phyloP scores from a whole-genome alignment of 1,140 invertebrate genomes.

The Subanguina moxae region DNA sequence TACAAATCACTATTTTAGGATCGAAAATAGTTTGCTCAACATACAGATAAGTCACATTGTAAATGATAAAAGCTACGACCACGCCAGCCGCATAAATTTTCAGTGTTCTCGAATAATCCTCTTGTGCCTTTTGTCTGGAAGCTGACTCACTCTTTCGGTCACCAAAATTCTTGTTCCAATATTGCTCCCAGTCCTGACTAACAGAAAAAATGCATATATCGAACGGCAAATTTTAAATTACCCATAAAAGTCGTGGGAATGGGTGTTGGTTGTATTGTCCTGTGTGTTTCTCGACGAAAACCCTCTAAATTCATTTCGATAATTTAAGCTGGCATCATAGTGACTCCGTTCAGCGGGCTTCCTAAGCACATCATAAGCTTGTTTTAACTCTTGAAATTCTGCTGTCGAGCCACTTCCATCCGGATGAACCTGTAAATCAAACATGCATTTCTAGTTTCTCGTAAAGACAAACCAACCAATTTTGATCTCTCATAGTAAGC shows the following conservation, averaged over 20 bases:
- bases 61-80: constrained; percentile 5
- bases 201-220: not conserved
- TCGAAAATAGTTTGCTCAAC: not conserved
- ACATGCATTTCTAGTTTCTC: not conserved
- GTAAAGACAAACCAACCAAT: constrained; percentile 4
- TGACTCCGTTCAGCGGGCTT: not conserved
- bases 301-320: not conserved
- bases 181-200: not conserved
- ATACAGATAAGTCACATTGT: not conserved
- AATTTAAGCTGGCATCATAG: not conserved
- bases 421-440: constrained; percentile 15
- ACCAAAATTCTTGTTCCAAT: not conserved
- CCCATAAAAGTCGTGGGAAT: constrained; percentile 4
- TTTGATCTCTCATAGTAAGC: constrained; percentile 19
- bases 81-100: not conserved
- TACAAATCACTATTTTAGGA: not conserved
- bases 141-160: not conserved
- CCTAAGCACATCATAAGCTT: constrained; percentile 17
- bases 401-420: constrained; percentile 6
- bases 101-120: not conserved
- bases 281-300: not conserved
- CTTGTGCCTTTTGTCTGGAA: not conserved
- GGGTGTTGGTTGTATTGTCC: not conserved
- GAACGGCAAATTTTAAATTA: not conserved
- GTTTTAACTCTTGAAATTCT: constrained; percentile 15